phyloP scores from a whole-genome alignment of 1,140 invertebrate genomes.

The Uloborus diversus region DNA sequence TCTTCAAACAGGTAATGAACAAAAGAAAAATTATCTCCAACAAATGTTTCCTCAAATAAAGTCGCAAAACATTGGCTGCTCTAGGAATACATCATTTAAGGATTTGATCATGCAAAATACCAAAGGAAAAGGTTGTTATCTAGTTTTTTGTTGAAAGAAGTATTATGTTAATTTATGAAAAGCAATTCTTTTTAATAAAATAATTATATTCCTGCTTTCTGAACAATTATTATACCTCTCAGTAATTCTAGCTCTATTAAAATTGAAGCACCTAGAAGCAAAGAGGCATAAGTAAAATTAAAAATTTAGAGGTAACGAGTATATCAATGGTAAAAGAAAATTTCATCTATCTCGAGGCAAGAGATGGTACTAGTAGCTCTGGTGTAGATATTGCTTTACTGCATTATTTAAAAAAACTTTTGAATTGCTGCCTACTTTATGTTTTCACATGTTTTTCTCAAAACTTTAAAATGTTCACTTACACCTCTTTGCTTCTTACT shows the following conservation, averaged over 20 bases:
- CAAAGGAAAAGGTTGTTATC: constrained; percentile 71
- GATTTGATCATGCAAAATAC: constrained; percentile 80
- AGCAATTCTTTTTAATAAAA: background rate
- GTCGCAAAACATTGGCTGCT: constrained; percentile 85
- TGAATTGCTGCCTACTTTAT: too few species aligned
- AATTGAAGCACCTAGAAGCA: background rate
- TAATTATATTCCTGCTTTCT: background rate
- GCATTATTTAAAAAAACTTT: too few species aligned
- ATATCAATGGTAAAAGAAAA: too few species aligned
- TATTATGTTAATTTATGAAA: background rate
- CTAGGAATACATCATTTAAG: constrained; percentile 91
- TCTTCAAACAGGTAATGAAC: constrained; percentile 71
- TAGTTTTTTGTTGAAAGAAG: too few species aligned
- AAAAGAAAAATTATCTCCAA: constrained; percentile 74
- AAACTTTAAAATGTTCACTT: too few species aligned
- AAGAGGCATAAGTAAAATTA: background rate
- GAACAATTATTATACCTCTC: background rate
- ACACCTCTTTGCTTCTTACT: too few species aligned
- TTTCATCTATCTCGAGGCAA: too few species aligned
- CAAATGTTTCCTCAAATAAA: constrained; percentile 67
- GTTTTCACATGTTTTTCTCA: too few species aligned
- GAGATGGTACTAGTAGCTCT: too few species aligned
- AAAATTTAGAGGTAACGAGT: background rate
- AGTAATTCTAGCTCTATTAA: background rate
- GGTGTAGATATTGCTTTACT: too few species aligned